A percentile compares a stretch with the other conserved stretches of the same genome.
Evolutionary conservation across 2,113 vertebrate genomes (phyloP).

Genomic region (Odocoileus hemionus): DNA sequence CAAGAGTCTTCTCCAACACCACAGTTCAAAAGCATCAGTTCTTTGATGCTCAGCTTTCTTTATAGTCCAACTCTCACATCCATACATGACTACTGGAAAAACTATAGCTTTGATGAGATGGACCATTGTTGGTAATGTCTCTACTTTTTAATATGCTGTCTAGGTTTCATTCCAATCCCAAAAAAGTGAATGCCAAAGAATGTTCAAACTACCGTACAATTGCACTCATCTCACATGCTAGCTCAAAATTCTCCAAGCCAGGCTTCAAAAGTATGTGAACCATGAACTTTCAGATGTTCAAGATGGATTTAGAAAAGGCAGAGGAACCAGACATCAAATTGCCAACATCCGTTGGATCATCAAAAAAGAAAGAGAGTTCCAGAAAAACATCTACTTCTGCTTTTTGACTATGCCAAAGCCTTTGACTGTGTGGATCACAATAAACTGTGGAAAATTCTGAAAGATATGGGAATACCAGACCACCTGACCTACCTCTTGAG

Average conservation of each 20-base stretch:
- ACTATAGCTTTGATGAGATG: neutral
- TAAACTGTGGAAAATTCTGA: neutral
- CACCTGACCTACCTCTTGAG: neutral
- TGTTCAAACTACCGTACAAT: neutral
- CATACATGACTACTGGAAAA: neutral
- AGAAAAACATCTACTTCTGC: neutral
- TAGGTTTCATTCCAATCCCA: neutral
- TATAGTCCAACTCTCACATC: neutral
- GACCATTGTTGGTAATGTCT: neutral
- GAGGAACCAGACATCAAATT: neutral
- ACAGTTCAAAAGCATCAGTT: neutral
- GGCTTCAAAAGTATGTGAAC: neutral
- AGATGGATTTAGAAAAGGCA: neutral
- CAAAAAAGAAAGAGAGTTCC: neutral
- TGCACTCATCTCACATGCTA: neutral
- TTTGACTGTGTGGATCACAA: neutral
- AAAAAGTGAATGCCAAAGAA: neutral
- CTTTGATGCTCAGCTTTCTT: neutral
- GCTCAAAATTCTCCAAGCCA: neutral
- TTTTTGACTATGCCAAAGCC: neutral
- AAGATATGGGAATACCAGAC: neutral
- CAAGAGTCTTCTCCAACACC: neutral
- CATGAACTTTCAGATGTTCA: neutral
- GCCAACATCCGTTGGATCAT: neutral
- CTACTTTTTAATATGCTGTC: neutral